Base-by-base conservation (phyloP, 1,140 invertebrate species). In the Solenopsis fugax region DNA sequence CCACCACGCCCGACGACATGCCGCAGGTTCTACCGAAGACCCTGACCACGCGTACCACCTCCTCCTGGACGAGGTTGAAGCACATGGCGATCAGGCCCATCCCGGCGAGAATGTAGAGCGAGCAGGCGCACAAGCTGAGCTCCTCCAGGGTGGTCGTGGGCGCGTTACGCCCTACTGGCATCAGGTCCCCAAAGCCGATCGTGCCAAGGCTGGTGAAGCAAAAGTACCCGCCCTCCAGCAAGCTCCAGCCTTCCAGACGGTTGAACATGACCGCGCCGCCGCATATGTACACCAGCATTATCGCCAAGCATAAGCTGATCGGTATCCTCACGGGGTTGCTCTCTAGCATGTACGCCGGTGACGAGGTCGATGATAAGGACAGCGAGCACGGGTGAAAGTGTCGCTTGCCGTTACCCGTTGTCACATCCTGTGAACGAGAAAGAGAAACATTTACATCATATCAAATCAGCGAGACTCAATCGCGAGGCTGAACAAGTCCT, bases 1-100 rank as follows among this genome's bases (percentile, higher is more conserved):
- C 92, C 90, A 92, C 89, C 88, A 94, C 92, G 91, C 93, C 92
- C 90, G 93, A 91, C 88, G 92, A 92, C 93, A 94, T 94, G 90
- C 93, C 93, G 91, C 94, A 94, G 86, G 93, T 94, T 93, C 94
- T 93, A 90, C 96, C 95, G 91, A 96, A 96, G 80, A 96, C 96
- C 84, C 97, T 96, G 92, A 97, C 94, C 91, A 97, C 95, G 80
- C 96, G 93, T 82, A 98, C 97, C 89, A 99, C 97, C 94, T 99
- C 98, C 91, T 99, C 98, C 95, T 99, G 98, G 86, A 99, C 98
- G 64, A 99, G 95, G 94, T 98, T 99, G 95, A 99, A 99, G 94
- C 98, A 99, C 98, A 99, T 99, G 21, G 98, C 98, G 85, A 99
- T 97, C 75, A 99, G 96, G 6, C 98, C 98, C 96, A 99, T 98